Base-by-base conservation (phyloP, 2,797 vertebrate genomes). In the Hoplostethus mediterraneus region DNA sequence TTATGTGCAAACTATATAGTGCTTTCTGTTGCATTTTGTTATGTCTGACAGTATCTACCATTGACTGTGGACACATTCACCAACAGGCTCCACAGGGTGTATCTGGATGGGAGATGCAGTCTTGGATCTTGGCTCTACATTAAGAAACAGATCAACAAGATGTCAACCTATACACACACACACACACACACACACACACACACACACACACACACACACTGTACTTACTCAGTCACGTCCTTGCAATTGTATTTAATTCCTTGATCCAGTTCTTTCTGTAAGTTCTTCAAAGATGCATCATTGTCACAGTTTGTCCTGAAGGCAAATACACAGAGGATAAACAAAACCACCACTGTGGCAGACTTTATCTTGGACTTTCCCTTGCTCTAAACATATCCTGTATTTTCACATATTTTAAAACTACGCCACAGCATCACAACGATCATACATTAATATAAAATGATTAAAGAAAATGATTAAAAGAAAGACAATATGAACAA, bases 161-260 rank as follows among this genome's bases (percentile, higher is more conserved):
- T 21, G 8, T 69, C 17, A n/a, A 42, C 10, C 25, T 8, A 0
- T 5, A 31, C 1, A 16, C 4, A 14, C 48, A 56, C 8, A 47
- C 56, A 65, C 17, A 53, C 28, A 58, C 38, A 74, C 21, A 62
- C 30, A 60, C 36, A 64, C 54, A 0, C 6, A 31, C 1, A 33
- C 33, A 65, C 6, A 49, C 38, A 21, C 36, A 14, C 47, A 45
- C 36, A 67, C 3, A 14, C 10, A 45, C 21, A 10, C 10, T 28
- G 3, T 6, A 92, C 93, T 92, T 66, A 94, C 93, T 84, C 54
- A 10, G 73, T 0, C 30, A 94, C 89, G 8, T 87, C 79, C 21
- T 58, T 82, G 81, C 94, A 95, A 6, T 6, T 36, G n/a, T 90
- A 94, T 6, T 3, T 21, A 48, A 94, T 90, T n/a, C 81, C 78